A percentile compares a stretch with the other conserved stretches of the same genome.
These are phyloP conservation scores for Drosophila quinaria DNA, from an alignment of 2,888 invertebrate species.

Conservation along the genomic window DNA sequence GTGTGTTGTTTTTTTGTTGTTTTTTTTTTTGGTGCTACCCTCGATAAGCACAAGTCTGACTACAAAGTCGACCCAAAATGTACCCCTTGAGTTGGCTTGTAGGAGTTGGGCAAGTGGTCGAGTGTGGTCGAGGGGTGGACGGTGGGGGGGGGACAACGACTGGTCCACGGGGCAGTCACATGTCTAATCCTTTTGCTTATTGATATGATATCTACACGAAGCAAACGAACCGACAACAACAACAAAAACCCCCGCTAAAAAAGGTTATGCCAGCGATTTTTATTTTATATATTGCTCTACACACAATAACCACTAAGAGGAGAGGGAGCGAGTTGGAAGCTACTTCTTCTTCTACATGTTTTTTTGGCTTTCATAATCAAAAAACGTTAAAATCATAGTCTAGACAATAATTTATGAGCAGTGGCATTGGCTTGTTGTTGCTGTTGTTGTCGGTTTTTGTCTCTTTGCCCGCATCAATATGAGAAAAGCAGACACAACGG, in stretches of 20 bases:
- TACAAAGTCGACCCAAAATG: slow-evolving; percentile 63
- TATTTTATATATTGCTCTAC: slow-evolving; percentile 72
- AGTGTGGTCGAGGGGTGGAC: background rate
- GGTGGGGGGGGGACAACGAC: slow-evolving; percentile 22
- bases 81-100: slow-evolving; percentile 39
- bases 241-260: slow-evolving; percentile 32
- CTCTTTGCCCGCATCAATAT: slow-evolving; percentile 67
- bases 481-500: slow-evolving; percentile 19
- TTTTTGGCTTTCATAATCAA: slow-evolving; percentile 82
- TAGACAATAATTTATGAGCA: slow-evolving; percentile 85
- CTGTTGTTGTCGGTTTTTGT: slow-evolving; percentile 47
- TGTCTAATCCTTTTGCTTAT: slow-evolving; percentile 82
- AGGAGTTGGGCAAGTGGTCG: background rate
- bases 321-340: background rate
- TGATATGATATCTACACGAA: slow-evolving; percentile 80
- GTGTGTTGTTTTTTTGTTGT: slow-evolving; percentile 14
- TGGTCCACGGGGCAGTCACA: slow-evolving; percentile 72
- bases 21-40: slow-evolving; percentile 33
- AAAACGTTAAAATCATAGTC: slow-evolving; percentile 85
- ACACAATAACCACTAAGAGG: slow-evolving; percentile 56
- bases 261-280: slow-evolving; percentile 71
- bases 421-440: slow-evolving; percentile 33
- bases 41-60: slow-evolving; percentile 65
- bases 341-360: slow-evolving; percentile 42
- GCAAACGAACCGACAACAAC: slow-evolving; percentile 41